Evolutionary conservation across 2,797 vertebrate species (phyloP).

Genomic region (Cossypha niveicapilla): DNA sequence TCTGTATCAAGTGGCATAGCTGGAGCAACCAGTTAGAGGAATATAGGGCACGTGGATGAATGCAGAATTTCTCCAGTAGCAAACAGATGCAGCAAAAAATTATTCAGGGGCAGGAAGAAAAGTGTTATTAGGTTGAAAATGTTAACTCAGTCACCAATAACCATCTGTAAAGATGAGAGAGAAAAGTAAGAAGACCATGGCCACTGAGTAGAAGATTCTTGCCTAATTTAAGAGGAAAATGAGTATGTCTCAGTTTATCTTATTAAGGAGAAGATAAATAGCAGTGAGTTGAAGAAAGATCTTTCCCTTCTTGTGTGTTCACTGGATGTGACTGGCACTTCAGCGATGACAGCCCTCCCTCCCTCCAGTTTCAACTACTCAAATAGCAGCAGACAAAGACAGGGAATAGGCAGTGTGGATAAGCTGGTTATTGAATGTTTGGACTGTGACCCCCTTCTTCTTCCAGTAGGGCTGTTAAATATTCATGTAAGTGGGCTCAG

Average conservation of each 20-base stretch:
- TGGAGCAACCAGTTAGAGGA: neutral
- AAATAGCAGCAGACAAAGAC: slow-evolving; percentile 7
- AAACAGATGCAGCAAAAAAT: neutral
- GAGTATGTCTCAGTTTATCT: neutral
- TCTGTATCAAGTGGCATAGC: neutral
- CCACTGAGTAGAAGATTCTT: neutral
- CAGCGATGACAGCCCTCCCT: neutral
- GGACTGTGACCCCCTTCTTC: slow-evolving; percentile 41
- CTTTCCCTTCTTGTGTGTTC: neutral
- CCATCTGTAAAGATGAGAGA: neutral
- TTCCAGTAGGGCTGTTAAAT: slow-evolving; percentile 25
- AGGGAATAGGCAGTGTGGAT: slow-evolving; percentile 7
- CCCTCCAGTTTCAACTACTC: neutral
- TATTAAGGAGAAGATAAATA: neutral
- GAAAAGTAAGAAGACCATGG: neutral
- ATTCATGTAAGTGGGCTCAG: slow-evolving; percentile 33
- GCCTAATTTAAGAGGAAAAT: neutral
- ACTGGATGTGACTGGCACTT: neutral
- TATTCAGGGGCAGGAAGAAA: neutral
- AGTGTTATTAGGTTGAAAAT: neutral
- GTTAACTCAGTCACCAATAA: neutral
- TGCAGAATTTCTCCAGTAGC: neutral
- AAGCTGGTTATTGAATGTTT: slow-evolving; percentile 26
- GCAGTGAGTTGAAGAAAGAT: neutral
- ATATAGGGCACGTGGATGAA: neutral